phyloP scores from a whole-genome alignment of 2,888 invertebrate species.

The Eristalis intricaria region DNA sequence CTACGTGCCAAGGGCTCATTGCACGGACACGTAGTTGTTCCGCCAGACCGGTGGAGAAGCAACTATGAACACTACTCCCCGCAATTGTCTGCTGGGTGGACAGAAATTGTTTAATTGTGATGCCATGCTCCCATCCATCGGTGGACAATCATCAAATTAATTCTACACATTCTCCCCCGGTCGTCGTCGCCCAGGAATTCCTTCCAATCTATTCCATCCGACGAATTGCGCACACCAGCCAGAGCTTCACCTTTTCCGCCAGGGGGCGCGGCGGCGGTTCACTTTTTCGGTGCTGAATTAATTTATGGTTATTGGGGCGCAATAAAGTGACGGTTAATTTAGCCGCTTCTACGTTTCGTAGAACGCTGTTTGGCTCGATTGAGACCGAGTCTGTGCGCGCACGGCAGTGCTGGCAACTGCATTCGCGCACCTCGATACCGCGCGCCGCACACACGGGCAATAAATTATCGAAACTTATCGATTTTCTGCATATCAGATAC shows the following conservation, averaged over 20 bases:
- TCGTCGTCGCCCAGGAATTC: not conserved
- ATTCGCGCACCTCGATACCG: not conserved
- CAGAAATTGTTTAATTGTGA: constrained; percentile 53
- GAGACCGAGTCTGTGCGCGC: not conserved
- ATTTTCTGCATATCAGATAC: not conserved
- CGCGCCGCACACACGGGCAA: not conserved
- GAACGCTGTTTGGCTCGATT: not conserved
- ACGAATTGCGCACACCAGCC: not conserved
- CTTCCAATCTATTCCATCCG: not conserved
- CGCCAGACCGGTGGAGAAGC: not conserved
- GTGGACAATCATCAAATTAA: constrained; percentile 48
- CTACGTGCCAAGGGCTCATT: not conserved
- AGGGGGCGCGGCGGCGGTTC: not conserved
- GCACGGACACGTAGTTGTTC: not conserved
- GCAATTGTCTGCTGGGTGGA: not conserved
- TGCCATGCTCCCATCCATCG: constrained; percentile 20
- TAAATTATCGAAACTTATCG: constrained; percentile 1
- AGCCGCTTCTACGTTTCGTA: not conserved
- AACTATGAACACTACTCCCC: too few relatives aligned
- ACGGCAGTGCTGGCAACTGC: not conserved
- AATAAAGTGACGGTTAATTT: not conserved
- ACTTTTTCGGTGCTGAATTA: not conserved
- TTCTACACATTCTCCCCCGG: constrained; percentile 29
- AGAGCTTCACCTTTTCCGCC: not conserved
- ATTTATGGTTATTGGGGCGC: not conserved